These are phyloP conservation scores for Cinclus cinclus DNA, from an alignment of 2,113 vertebrate genomes.

Conservation along the genomic window DNA sequence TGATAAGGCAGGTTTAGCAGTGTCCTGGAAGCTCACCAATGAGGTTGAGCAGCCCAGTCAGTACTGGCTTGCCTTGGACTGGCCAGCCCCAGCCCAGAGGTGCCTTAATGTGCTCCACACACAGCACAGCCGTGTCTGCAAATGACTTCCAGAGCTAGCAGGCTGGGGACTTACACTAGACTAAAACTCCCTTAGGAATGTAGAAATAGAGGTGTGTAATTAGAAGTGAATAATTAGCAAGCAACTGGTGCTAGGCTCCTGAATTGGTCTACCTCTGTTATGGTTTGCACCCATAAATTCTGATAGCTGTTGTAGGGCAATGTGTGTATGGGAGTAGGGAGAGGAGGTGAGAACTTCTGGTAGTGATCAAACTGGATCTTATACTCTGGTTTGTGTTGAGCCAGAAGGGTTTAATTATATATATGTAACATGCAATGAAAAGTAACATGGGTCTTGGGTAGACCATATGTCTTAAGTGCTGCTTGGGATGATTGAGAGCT, in stretches of 20 bases:
- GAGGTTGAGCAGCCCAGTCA: background rate
- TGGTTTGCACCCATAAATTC: background rate
- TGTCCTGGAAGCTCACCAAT: background rate
- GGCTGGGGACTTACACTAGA: background rate
- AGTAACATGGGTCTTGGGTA: background rate
- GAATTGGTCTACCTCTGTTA: background rate
- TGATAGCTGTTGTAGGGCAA: background rate
- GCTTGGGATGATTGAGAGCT: background rate
- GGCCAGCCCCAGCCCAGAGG: background rate
- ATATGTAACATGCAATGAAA: background rate
- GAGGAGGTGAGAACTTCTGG: background rate
- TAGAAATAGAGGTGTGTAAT: background rate
- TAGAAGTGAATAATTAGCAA: background rate
- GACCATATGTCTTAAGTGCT: background rate
- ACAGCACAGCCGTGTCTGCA: background rate
- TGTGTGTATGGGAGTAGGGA: background rate
- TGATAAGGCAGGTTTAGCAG: background rate
- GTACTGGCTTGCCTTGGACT: background rate
- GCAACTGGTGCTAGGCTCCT: background rate
- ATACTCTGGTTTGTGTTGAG: background rate
- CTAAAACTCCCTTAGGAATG: background rate
- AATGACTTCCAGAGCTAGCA: background rate
- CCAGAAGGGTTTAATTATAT: background rate
- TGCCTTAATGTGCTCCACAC: accelerated
- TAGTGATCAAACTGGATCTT: background rate